These are phyloP conservation scores for Ciconia maguari DNA, from an alignment of 2,113 vertebrate species.

Conservation along the genomic window DNA sequence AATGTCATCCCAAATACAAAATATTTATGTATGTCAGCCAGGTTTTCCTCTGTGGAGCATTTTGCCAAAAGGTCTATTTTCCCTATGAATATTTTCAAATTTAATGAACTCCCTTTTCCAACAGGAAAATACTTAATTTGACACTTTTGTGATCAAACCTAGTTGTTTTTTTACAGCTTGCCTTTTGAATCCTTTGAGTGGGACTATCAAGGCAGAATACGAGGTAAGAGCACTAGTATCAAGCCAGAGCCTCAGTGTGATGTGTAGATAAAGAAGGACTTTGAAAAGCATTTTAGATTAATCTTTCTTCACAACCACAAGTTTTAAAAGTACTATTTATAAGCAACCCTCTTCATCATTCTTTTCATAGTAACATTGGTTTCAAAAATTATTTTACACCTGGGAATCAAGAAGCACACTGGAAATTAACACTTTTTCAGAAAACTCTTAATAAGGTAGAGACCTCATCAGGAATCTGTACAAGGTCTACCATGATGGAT, in stretches of 20 bases:
- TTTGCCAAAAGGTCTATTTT: background rate
- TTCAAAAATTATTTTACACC: background rate
- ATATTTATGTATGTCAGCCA: background rate
- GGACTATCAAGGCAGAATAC: background rate
- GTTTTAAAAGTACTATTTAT: slow-evolving; percentile 5
- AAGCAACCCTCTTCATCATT: background rate
- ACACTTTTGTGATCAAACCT: background rate
- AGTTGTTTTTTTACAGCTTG: background rate
- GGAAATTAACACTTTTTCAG: background rate
- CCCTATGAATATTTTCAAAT: background rate
- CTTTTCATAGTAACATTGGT: background rate
- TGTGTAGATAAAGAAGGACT: background rate
- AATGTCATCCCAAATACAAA: background rate
- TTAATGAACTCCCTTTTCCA: background rate
- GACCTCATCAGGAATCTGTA: background rate
- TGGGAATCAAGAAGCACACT: background rate
- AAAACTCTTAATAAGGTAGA: background rate
- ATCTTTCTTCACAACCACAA: background rate
- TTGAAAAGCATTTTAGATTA: background rate
- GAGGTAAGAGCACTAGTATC: background rate
- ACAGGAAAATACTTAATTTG: background rate
- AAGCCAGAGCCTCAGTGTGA: background rate
- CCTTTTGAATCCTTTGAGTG: slow-evolving; percentile 17
- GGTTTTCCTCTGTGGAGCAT: background rate
- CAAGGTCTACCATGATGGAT: background rate